Evolutionary conservation across 2,888 invertebrate species (phyloP), one percentile per base, ranked within the genome.

Genomic region (Galeruca laticollis): DNA sequence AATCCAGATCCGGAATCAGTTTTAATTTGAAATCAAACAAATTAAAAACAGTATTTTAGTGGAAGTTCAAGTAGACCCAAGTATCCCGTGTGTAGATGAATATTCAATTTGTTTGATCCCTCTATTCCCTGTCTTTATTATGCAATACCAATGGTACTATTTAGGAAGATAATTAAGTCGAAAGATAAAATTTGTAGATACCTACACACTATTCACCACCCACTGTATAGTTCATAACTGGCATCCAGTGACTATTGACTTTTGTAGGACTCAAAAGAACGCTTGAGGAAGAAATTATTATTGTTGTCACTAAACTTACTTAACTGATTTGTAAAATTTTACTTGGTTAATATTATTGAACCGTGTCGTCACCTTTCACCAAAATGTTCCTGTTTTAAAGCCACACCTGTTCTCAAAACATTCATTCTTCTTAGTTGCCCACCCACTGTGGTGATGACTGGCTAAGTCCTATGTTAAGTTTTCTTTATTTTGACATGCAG

Each of bases 391-490:
- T n/a, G 43, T 52, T 52, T 26, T n/a, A 52, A 13, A 31, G n/a
- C 52, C 52, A 26, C 5, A 5, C n/a, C 52, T 52, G 52, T 52
- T 52, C 65, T 62, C 54, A 35, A 43, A 26, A 26, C 51, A 33
- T 52, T 20, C 59, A 33, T 56, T 66, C 37, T 43, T 69, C 11
- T 37, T 51, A 62, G 52, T 18, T 51, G 51, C 65, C 73, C 73
- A 73, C 73, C 73, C 73, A 73, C 73, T 26, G 66, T 43, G 73
- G 61, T 9, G 70, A 54, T 73, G 73, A 73, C 73, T 73, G 69
- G 73, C 71, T 35, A 31, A 61, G 43, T 57, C 49, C 52, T 57
- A 33, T 33, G 56, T 57, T 59, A 26, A 21, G 37, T 18, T 49
- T 59, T 59, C 37, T 59, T 59, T 66, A 66, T 66, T 66, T 59